A percentile compares a stretch with the other conserved stretches of the same genome.
These are phyloP conservation scores for Oncopeltus fasciatus DNA, from an alignment of 1,140 invertebrate genomes.

Conservation along the genomic window DNA sequence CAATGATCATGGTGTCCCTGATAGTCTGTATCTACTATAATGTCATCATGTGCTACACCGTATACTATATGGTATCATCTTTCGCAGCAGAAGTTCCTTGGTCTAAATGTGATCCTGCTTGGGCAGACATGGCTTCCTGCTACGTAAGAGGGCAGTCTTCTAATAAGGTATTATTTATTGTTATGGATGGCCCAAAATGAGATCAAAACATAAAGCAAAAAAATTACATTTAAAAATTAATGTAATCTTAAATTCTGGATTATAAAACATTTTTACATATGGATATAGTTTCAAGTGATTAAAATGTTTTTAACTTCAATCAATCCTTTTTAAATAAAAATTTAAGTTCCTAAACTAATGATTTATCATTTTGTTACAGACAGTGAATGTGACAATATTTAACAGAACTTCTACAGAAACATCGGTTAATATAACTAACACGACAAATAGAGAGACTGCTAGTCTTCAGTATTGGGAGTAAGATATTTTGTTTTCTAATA, in stretches of 20 bases:
- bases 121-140: slow-evolving; percentile 35
- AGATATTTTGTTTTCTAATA: slow-evolving; percentile 14
- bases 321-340: too few relatives aligned
- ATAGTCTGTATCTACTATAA: slow-evolving; percentile 65
- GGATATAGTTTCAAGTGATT: too few relatives aligned
- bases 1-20: slow-evolving; percentile 53
- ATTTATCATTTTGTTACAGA: background rate
- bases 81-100: slow-evolving; percentile 49
- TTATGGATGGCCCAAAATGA: too few relatives aligned
- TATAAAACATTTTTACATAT: too few relatives aligned
- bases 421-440: too few relatives aligned
- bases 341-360: too few relatives aligned
- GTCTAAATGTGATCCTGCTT: slow-evolving; percentile 43
- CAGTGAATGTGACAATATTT: background rate
- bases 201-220: too few relatives aligned
- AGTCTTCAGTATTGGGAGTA: slow-evolving; percentile 27
- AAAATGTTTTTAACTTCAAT: too few relatives aligned
- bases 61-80: slow-evolving; percentile 55
- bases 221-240: too few relatives aligned
- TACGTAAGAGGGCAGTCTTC: slow-evolving; percentile 27
- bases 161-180: too few relatives aligned
- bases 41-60: slow-evolving; percentile 58
- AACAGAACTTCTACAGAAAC: background rate
- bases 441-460: slow-evolving; percentile 24
- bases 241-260: too few relatives aligned